These are phyloP conservation scores for Centrocercus urophasianus DNA, from an alignment of 2,113 vertebrate species.

Conservation along the genomic window DNA sequence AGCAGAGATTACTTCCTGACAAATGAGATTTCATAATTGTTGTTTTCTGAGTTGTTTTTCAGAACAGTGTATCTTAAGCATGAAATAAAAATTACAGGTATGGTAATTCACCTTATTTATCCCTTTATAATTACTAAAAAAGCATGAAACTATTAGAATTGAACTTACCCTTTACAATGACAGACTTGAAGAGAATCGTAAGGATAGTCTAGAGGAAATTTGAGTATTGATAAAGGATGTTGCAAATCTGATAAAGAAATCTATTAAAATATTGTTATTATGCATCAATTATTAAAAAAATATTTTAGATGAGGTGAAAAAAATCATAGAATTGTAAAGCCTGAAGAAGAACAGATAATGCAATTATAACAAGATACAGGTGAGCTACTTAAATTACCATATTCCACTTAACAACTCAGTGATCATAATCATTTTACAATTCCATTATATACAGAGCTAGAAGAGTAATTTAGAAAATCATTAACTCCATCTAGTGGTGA, in stretches of 20 bases:
- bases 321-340: constrained; percentile 54
- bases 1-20: not conserved
- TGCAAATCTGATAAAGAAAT: constrained; percentile 20
- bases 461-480: constrained; percentile 74
- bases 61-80: not conserved
- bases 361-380: constrained; percentile 64
- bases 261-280: constrained; percentile 38
- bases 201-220: not conserved
- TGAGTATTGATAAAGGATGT: not conserved
- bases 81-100: not conserved
- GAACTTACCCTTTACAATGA: not conserved
- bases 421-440: constrained; percentile 53
- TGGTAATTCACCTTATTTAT: not conserved
- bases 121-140: constrained; percentile 22
- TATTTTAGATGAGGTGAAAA: constrained; percentile 14
- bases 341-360: constrained; percentile 46
- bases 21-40: not conserved
- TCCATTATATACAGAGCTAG: not conserved
- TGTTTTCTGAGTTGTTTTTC: constrained; percentile 1
- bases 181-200: not conserved
- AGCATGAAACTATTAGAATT: not conserved
- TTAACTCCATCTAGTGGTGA: constrained; percentile 81
- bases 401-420: constrained; percentile 48
- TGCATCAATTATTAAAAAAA: constrained; percentile 53
- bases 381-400: constrained; percentile 69